Conservation (phyloP, 2,113 vertebrate species). For the Procapra przewalskii region DNA sequence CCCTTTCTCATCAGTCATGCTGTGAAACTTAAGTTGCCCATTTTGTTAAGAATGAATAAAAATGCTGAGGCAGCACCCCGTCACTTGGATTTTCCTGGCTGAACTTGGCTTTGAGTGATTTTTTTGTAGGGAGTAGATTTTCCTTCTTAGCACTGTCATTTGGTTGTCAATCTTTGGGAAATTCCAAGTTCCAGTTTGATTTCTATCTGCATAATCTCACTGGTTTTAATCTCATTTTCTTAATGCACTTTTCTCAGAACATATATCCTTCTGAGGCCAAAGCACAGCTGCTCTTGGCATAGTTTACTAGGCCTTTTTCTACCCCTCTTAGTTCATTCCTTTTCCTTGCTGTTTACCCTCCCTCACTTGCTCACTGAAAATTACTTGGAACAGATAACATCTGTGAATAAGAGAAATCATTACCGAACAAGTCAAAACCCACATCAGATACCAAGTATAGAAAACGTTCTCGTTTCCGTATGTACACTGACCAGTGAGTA, state of each 20-base stretch:
- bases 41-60: neutral
- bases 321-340: neutral
- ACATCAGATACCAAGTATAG: neutral
- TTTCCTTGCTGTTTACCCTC: neutral
- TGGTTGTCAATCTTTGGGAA: neutral
- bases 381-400: neutral
- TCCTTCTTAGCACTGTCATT: neutral
- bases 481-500: neutral
- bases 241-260: neutral
- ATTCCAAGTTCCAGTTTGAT: neutral
- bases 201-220: neutral
- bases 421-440: neutral
- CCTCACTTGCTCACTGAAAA: neutral
- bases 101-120: neutral
- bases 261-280: neutral
- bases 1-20: neutral
- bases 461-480: neutral
- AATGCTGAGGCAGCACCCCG: neutral
- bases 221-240: slow-evolving; percentile 7
- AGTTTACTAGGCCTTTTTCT: neutral
- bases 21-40: neutral
- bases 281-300: neutral
- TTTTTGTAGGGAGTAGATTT: neutral
- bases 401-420: neutral
- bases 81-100: neutral